Conservation (phyloP, 2,888 invertebrate genomes). For the Anorthoa munda region DNA sequence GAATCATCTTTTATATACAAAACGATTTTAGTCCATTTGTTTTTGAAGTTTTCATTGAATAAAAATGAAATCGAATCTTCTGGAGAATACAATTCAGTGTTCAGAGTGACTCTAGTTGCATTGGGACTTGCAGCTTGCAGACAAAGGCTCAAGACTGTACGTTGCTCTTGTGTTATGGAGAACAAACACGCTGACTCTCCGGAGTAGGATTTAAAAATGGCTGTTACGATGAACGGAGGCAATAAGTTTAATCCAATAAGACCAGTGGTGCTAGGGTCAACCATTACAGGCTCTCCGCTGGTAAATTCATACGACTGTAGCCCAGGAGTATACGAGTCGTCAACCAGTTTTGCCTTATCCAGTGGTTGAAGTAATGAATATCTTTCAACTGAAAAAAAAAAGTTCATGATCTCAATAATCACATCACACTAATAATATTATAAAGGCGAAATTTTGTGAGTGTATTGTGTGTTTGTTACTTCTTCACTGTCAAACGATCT, state of each 20-base stretch:
- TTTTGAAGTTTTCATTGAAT: background rate
- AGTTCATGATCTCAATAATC: background rate
- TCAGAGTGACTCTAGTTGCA: background rate
- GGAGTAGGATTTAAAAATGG: constrained; percentile 9
- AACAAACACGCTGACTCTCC: background rate
- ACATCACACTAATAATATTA: too few species aligned
- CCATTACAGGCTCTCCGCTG: background rate
- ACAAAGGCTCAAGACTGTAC: background rate
- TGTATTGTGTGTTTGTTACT: too few species aligned
- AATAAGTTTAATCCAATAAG: constrained; percentile 8
- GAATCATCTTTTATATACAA: background rate
- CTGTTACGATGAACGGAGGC: constrained; percentile 8
- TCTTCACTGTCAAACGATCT: too few species aligned
- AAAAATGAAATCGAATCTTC: background rate
- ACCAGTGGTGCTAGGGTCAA: background rate
- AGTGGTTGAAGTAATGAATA: background rate
- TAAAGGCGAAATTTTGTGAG: too few species aligned
- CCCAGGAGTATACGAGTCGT: constrained; percentile 11
- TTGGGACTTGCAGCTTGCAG: background rate
- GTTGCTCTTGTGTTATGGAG: background rate
- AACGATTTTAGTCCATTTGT: constrained; percentile 14
- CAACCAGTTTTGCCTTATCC: background rate
- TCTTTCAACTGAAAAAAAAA: constrained; percentile 10
- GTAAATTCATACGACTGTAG: background rate
- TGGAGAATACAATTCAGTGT: background rate